Evolutionary conservation across 2,888 invertebrate genomes (phyloP).

Genomic region (Eledona agricola): DNA sequence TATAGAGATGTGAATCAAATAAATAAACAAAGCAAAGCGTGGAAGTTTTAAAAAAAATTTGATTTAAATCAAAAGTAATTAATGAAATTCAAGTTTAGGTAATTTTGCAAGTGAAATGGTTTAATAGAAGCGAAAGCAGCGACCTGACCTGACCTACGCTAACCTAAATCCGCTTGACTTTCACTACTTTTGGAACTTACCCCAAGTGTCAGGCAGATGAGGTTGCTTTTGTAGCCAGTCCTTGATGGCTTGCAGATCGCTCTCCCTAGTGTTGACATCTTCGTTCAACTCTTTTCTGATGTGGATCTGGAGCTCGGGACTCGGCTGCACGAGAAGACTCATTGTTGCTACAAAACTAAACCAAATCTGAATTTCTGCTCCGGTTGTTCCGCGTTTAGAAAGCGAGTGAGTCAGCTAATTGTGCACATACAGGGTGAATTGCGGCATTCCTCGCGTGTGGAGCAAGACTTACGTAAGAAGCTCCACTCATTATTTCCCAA

Average conservation of each 20-base stretch:
- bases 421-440: not conserved
- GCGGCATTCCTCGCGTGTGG: not conserved
- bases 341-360: no score
- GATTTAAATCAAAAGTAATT: no score
- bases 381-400: conserved; percentile 1
- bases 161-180: no score
- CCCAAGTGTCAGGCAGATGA: conserved; percentile 73
- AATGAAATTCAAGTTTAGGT: no score
- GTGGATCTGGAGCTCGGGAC: conserved; percentile 62
- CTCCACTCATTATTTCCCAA: not conserved
- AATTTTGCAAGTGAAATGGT: no score
- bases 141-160: no score
- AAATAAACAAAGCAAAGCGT: no score
- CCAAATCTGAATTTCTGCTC: conserved; percentile 4
- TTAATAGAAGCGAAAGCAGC: no score
- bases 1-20: no score
- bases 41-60: no score
- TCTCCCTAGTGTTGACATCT: conserved; percentile 66
- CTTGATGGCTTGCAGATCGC: conserved; percentile 70
- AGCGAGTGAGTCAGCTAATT: conserved; percentile 14
- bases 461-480: not conserved
- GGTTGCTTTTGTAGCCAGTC: conserved; percentile 76
- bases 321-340: conserved; percentile 62
- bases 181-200: no score
- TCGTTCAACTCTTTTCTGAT: conserved; percentile 65